Evolutionary conservation across 2,113 vertebrate species (phyloP).

Genomic region (Lagenorhynchus albirostris): DNA sequence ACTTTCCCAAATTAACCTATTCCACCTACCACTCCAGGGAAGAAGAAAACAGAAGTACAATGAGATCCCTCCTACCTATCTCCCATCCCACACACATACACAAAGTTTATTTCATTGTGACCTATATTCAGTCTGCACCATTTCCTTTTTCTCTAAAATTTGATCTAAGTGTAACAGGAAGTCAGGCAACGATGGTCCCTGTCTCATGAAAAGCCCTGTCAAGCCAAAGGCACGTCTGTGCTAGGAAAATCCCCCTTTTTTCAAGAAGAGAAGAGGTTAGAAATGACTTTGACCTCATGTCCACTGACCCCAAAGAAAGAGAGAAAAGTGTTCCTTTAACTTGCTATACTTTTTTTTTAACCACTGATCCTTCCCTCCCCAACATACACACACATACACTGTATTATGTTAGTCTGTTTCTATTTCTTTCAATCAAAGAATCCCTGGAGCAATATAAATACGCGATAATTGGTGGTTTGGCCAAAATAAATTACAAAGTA

Average conservation of each 20-base stretch:
- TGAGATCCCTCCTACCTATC: not conserved
- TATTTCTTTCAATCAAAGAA: not conserved
- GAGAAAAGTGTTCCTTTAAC: not conserved
- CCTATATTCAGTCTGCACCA: not conserved
- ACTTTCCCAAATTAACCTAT: not conserved
- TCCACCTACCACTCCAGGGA: no score
- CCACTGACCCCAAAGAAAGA: not conserved
- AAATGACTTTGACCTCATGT: not conserved
- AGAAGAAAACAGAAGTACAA: not conserved
- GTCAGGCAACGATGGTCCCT: not conserved
- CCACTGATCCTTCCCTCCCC: not conserved
- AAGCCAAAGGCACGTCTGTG: not conserved
- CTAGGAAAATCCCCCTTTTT: not conserved
- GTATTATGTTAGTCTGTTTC: not conserved
- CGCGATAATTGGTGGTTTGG: not conserved
- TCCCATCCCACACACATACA: not conserved
- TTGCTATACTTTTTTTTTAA: not conserved
- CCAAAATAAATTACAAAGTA: not conserved
- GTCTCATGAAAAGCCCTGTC: not conserved
- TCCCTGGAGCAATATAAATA: not conserved
- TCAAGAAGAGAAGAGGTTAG: not conserved
- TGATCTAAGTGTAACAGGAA: not conserved
- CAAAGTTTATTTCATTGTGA: not conserved
- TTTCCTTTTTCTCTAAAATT: not conserved
- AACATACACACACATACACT: no score